Conservation (phyloP, 2,113 vertebrate species). For the Rattus rattus region DNA sequence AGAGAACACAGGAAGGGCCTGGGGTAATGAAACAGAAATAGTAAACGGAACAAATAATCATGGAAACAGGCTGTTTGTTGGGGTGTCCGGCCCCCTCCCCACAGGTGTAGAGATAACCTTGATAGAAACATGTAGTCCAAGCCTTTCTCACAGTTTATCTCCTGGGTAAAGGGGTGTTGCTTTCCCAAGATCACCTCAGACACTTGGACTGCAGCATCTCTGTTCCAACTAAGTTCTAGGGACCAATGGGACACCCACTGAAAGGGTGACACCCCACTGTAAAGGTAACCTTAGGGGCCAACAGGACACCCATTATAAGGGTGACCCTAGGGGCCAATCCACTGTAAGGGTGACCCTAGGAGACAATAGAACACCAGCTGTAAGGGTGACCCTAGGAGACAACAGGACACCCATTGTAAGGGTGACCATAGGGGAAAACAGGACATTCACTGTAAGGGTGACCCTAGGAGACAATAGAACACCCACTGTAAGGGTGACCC, state of each 20-base stretch:
- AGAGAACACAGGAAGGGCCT: not conserved
- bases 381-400: not conserved
- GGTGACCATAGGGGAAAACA: not conserved
- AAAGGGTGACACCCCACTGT: no score
- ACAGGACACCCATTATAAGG: not conserved
- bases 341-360: not conserved
- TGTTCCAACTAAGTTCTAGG: not conserved
- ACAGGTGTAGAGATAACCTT: not conserved
- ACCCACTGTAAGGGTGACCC: not conserved
- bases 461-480: not conserved
- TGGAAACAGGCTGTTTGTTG: not conserved
- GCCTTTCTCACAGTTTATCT: not conserved
- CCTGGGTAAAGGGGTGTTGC: not conserved
- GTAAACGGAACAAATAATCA: not conserved
- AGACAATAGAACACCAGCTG: no score
- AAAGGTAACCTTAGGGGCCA: no score
- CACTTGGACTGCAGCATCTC: accelerated
- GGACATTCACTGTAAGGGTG: not conserved
- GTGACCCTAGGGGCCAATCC: not conserved
- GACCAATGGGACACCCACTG: not conserved
- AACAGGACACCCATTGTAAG: not conserved
- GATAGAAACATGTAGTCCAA: not conserved
- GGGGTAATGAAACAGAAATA: not conserved
- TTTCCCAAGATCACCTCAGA: not conserved
- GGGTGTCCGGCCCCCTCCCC: not conserved